Evolutionary conservation across 2,113 vertebrate species (phyloP).

Genomic region (Mus pahari): DNA sequence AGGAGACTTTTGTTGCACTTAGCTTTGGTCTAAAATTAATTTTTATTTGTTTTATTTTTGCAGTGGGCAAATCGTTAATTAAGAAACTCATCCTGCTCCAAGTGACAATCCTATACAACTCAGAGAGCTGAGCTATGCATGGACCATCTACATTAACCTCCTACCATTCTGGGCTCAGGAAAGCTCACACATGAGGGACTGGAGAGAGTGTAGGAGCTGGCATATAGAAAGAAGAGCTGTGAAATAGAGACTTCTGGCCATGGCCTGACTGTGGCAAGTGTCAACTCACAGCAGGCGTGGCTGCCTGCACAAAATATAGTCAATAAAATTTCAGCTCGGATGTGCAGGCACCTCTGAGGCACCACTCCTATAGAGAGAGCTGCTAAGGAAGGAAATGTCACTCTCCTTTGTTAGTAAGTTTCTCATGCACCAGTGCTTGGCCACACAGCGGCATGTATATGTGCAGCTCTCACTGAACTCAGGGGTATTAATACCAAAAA

Average conservation of each 20-base stretch:
- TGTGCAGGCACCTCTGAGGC: neutral
- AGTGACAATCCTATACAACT: neutral
- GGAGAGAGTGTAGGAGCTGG: neutral
- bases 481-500: neutral
- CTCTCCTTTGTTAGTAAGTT: neutral
- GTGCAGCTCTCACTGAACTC: neutral
- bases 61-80: neutral
- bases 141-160: neutral
- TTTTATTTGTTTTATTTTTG: neutral
- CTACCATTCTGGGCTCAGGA: neutral
- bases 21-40: neutral
- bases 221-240: neutral
- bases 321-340: too few relatives aligned
- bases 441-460: neutral
- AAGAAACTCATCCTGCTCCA: neutral
- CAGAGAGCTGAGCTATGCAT: neutral
- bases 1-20: neutral
- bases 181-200: neutral
- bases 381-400: fast-evolving
- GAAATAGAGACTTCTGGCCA: neutral
- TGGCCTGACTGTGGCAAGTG: too few relatives aligned
- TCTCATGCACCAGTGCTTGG: neutral
- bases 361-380: too few relatives aligned
- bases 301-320: neutral
- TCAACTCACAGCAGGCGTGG: neutral